A percentile compares a stretch with the other conserved stretches of the same genome.
Conservation (phyloP, 2,888 invertebrate genomes). For the Malachius bipustulatus region DNA sequence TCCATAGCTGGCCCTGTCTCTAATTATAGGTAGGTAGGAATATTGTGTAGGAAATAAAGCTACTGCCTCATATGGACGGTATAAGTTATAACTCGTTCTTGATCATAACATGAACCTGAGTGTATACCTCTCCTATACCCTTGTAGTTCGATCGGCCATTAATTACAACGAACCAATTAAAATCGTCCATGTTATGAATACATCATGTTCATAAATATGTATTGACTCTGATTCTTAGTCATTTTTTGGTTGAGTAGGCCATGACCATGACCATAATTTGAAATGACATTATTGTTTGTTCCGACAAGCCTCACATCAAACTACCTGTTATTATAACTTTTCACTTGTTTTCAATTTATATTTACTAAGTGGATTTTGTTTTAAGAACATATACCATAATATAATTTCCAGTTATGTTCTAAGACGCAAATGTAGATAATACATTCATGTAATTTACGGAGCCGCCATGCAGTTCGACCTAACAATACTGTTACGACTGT, state of each 20-base stretch:
- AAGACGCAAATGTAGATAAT: too few species aligned
- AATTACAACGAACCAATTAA: conserved; percentile 30
- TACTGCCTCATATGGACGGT: conserved; percentile 3
- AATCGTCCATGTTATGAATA: conserved; percentile 31
- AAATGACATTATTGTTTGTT: too few species aligned
- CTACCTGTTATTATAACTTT: too few species aligned
- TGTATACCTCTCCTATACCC: not conserved
- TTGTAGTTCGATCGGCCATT: conserved; percentile 19
- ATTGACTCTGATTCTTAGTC: conserved; percentile 27
- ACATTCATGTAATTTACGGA: too few species aligned
- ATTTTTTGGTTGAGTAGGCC: conserved; percentile 30
- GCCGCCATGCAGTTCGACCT: too few species aligned
- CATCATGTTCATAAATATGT: conserved; percentile 30
- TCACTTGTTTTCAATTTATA: too few species aligned
- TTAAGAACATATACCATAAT: too few species aligned
- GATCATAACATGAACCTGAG: not conserved
- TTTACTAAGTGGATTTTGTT: too few species aligned
- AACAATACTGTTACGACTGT: too few species aligned
- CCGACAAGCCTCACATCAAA: too few species aligned
- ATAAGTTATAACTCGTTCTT: conserved; percentile 1
- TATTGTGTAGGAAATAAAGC: conserved; percentile 3
- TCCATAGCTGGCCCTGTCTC: conserved; percentile 3
- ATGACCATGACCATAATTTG: too few species aligned
- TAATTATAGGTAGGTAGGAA: conserved; percentile 4
- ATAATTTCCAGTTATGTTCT: too few species aligned